Conservation (phyloP, 1,140 invertebrate species). For the Lethocerus indicus region DNA sequence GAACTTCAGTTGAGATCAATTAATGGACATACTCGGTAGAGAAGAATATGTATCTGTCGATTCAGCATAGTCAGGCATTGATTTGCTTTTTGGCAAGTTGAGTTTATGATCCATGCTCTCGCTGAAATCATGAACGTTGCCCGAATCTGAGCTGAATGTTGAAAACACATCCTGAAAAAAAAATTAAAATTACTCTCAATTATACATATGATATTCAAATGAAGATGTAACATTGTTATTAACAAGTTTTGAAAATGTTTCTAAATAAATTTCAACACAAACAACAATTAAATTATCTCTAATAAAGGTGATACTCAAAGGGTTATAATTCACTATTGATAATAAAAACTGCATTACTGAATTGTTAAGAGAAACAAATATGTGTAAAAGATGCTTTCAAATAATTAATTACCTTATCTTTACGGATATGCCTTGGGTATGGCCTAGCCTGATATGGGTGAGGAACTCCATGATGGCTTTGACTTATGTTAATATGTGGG, state of each 20-base stretch:
- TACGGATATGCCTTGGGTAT: not conserved
- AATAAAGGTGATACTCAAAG: too few relatives aligned
- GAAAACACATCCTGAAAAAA: conserved; percentile 32
- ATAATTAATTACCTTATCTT: conserved; percentile 9
- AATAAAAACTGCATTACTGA: not conserved
- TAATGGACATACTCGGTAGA: conserved; percentile 23
- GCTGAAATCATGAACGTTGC: conserved; percentile 42
- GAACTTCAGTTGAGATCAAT: not conserved
- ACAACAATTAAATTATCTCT: too few relatives aligned
- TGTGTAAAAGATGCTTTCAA: too few relatives aligned
- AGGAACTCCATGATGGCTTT: not conserved
- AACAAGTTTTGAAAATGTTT: not conserved
- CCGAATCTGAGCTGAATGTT: conserved; percentile 44
- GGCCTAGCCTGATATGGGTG: conserved; percentile 3
- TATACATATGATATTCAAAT: not conserved
- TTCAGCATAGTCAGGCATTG: conserved; percentile 36
- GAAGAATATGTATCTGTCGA: conserved; percentile 31
- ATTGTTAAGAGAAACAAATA: not conserved
- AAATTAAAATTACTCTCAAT: conserved; percentile 4
- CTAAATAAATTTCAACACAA: too few relatives aligned
- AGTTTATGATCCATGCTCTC: conserved; percentile 24
- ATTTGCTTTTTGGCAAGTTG: conserved; percentile 35
- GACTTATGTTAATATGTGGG: not conserved
- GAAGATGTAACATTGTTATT: not conserved
- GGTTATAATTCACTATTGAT: not conserved